Percentiles rank a stretch among this genome's conserved stretches.
phyloP scores from a whole-genome alignment of 2,888 invertebrate genomes.

The Drosophila setosimentum region DNA sequence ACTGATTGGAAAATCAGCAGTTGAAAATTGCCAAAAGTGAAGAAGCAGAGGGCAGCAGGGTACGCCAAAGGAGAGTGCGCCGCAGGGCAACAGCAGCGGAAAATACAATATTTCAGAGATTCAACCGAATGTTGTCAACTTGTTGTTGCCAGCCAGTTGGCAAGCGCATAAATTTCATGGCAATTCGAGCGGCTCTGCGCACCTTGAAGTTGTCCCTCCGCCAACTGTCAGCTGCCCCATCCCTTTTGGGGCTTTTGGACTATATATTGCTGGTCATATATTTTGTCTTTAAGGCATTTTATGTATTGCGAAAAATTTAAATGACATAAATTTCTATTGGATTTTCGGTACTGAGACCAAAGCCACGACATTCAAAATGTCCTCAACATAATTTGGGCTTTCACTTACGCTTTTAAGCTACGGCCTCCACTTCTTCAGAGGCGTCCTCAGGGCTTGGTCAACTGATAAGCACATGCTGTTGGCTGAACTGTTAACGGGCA shows the following conservation, averaged over 20 bases:
- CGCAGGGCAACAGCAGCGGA: slow-evolving; percentile 14
- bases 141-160: slow-evolving; percentile 66
- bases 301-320: slow-evolving; percentile 71
- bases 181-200: slow-evolving; percentile 62
- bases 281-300: slow-evolving; percentile 74
- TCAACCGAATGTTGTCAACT: slow-evolving; percentile 65
- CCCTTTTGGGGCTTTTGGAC: slow-evolving; percentile 2
- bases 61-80: background rate
- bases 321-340: slow-evolving; percentile 76
- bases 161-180: slow-evolving; percentile 71
- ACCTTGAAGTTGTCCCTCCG: slow-evolving; percentile 57
- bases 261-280: slow-evolving; percentile 68
- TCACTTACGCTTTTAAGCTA: slow-evolving; percentile 51
- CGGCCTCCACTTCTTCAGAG: slow-evolving; percentile 11
- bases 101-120: slow-evolving; percentile 68
- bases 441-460: slow-evolving; percentile 4
- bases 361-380: slow-evolving; percentile 33
- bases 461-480: slow-evolving; percentile 3
- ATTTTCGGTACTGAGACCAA: slow-evolving; percentile 51
- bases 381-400: slow-evolving; percentile 41
- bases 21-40: slow-evolving; percentile 63
- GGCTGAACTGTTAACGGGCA: background rate
- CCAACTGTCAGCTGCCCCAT: background rate
- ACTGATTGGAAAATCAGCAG: slow-evolving; percentile 77
- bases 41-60: background rate